Evolutionary conservation across 2,888 invertebrate species (phyloP), one percentile per base, ranked within the genome.

Genomic region (Spialia ferax): DNA sequence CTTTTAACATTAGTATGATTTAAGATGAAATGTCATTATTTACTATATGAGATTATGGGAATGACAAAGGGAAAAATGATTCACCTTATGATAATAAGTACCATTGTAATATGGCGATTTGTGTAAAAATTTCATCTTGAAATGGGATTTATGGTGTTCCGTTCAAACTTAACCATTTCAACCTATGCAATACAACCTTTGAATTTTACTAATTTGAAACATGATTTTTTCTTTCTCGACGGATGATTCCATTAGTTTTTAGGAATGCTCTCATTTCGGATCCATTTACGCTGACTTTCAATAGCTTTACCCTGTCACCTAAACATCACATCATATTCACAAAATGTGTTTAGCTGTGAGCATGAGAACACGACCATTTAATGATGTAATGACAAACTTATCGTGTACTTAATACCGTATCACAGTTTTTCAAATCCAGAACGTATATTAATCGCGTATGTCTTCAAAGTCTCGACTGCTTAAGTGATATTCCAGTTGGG

Each of bases 401-500:
- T 15, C 8, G 45, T 20, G 10, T 18, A 18, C 15, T 23, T 23
- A 54, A 54, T 23, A 52, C n/a, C 54, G 13, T 26, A 29, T 54
- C 54, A 54, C 50, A 6, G n/a, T 50, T 22, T 50, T 22, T 22
- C 50, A 20, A 20, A 22, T 50, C 50, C 50, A 50, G 6, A 50
- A 22, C 22, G 50, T 22, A 11, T 50, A 50, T 20, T 22, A 50
- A 22, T 15, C 50, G 50, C 7, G 11, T 50, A 50, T 50, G 50
- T 50, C 50, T 20, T 50, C 11, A 22, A 2, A 50, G 15, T 42
- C 15, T 7, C 10, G 20, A 10, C 1, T 18, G 18, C 18, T 22
- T 63, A 63, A 13, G 54, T 67, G 0, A 45, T n/a, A 10, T 67
- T 48, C 45, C 45, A 45, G 18, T 67, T 55, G n/a, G 60, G 63